A percentile compares a stretch with the other conserved stretches of the same genome.
Evolutionary conservation across 1,140 invertebrate species (phyloP).

Genomic region (Heterodera schachtii): DNA sequence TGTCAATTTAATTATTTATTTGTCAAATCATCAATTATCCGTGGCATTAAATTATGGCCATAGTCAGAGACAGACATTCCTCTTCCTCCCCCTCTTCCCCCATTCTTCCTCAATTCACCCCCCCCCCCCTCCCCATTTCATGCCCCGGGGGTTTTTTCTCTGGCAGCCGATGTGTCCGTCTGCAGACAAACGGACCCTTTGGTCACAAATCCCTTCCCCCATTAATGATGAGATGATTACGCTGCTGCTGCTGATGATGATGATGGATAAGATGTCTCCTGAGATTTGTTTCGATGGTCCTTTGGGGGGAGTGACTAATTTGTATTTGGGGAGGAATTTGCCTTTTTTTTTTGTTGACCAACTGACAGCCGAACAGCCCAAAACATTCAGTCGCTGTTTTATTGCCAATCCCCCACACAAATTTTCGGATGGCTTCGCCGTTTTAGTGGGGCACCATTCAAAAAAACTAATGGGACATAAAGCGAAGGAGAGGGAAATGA

Average conservation of each 20-base stretch:
- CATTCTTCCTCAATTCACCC: too few relatives aligned
- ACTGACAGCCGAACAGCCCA: conserved; percentile 3
- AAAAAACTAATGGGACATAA: conserved; percentile 7
- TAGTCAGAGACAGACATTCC: not conserved
- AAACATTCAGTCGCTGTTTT: not conserved
- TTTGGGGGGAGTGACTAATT: too few relatives aligned
- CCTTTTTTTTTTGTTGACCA: not conserved
- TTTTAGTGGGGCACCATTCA: conserved; percentile 4
- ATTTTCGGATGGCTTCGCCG: not conserved
- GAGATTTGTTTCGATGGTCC: too few relatives aligned
- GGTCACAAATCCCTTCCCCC: too few relatives aligned
- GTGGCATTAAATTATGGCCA: not conserved
- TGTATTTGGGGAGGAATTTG: not conserved
- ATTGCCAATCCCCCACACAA: not conserved
- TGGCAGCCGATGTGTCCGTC: not conserved
- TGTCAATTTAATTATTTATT: not conserved
- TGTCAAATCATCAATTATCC: not conserved
- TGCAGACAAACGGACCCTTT: not conserved
- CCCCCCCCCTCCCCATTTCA: too few relatives aligned
- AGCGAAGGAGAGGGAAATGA: not conserved
- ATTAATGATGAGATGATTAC: too few relatives aligned
- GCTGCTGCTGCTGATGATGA: too few relatives aligned
- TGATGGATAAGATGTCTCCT: too few relatives aligned
- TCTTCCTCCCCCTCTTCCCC: too few relatives aligned
- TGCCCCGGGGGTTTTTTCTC: not conserved